Percentiles rank a stretch among this genome's conserved stretches.
These are phyloP conservation scores for Argyra leucocephala DNA, from an alignment of 2,888 invertebrate species.

Conservation along the genomic window DNA sequence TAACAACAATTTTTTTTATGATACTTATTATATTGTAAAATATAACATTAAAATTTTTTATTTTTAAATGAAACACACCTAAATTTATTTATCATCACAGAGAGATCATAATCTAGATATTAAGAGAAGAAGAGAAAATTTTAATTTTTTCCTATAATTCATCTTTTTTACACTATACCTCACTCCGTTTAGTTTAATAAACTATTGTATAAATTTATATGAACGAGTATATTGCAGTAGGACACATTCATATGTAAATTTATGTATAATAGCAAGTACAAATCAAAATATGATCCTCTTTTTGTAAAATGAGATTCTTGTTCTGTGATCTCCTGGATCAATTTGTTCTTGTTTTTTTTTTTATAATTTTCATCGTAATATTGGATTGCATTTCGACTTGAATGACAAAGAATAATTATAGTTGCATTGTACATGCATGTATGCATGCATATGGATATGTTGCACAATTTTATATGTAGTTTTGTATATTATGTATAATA, in stretches of 20 bases:
- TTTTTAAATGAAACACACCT: too few species aligned
- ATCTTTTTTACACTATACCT: too few species aligned
- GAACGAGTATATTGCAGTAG: too few species aligned
- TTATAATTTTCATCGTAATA: not conserved
- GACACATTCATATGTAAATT: not conserved
- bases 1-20: too few species aligned
- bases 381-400: not conserved
- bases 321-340: not conserved
- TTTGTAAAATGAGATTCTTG: not conserved
- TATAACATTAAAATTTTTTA: too few species aligned
- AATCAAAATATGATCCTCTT: not conserved
- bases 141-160: too few species aligned
- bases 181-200: too few species aligned
- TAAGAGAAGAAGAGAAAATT: too few species aligned
- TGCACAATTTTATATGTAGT: not conserved
- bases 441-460: not conserved
- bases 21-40: too few species aligned
- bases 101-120: too few species aligned
- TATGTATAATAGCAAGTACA: not conserved
- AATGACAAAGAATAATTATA: not conserved
- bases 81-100: too few species aligned
- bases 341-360: not conserved
- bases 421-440: not conserved
- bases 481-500: too few species aligned
- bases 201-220: not conserved